A percentile compares a stretch with the other conserved stretches of the same genome.
These are phyloP conservation scores for Melitaea athalia DNA, from an alignment of 2,888 invertebrate species.

Conservation along the genomic window DNA sequence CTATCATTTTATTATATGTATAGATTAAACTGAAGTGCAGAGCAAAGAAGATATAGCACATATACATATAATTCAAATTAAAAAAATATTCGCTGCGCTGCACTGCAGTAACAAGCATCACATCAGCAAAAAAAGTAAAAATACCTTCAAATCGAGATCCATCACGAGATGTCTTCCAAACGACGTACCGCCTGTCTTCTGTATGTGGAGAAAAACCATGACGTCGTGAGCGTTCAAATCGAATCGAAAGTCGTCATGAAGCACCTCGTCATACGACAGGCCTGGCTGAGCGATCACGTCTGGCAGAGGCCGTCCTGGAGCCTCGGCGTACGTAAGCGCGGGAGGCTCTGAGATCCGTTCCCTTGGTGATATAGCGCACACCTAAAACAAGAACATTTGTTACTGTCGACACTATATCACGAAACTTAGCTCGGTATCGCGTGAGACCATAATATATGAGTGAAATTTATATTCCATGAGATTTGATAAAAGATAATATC, in stretches of 20 bases:
- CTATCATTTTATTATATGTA: too few species aligned
- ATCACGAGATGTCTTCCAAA: conserved; percentile 98
- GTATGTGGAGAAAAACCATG: conserved; percentile 98
- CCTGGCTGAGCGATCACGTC: conserved; percentile 84
- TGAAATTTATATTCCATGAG: conserved; percentile 6
- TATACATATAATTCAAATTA: too few species aligned
- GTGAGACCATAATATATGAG: neutral
- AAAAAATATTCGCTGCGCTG: too few species aligned
- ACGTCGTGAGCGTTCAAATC: conserved; percentile 97
- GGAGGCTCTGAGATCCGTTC: conserved; percentile 83
- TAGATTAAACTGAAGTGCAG: too few species aligned
- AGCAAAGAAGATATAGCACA: too few species aligned
- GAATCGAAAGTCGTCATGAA: conserved; percentile 93
- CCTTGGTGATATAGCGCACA: conserved; percentile 87
- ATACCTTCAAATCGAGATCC: conserved; percentile 91
- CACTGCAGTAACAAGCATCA: too few species aligned
- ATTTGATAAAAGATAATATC: neutral
- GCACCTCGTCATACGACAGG: conserved; percentile 92
- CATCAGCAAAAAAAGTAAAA: neutral
- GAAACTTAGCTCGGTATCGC: conserved; percentile 2
- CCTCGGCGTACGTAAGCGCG: conserved; percentile 75
- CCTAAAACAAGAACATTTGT: conserved; percentile 67
- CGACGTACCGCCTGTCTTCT: conserved; percentile 99
- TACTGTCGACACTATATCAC: conserved; percentile 9
- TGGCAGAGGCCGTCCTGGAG: conserved; percentile 78